Evolutionary conservation across 2,113 vertebrate species (phyloP), one percentile per base, ranked within the genome.

Genomic region (Rattus rattus): DNA sequence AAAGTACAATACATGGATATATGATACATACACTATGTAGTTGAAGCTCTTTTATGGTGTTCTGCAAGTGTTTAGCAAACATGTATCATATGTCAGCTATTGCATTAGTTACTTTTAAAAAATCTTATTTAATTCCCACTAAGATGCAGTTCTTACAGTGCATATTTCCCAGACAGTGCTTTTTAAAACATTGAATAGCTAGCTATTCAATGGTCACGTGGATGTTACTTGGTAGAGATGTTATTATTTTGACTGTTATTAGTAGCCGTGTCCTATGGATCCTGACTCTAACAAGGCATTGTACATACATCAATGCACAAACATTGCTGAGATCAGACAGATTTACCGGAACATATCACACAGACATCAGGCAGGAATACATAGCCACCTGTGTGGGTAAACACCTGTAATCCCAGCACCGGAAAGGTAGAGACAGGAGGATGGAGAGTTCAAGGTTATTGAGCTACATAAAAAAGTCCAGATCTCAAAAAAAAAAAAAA

Each of bases 181-280:
- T 87, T 87, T 30, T 49, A 73, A 92, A 96, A 80, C 20, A n/a
- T 85, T 87, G 80, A 69, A 1, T 80, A 52, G 65, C 84, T 80
- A 52, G 65, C 84, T 88, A 22, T 13, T 70, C 54, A 56, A 65
- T 28, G 54, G 6, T 94, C 91, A 90, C 33, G 19, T 76, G 52
- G 61, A 65, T 89, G 59, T 61, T 88, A 84, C 84, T 26, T 94
- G 91, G 69, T 54, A 20, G 54, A 83, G 49, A 80, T 79, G 39
- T 24, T 70, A 65, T 65, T 61, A 76, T 39, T n/a, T 17, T 77
- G 73, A 65, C 11, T 52, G 28, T 83, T 30, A 63, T 26, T 88
- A 59, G 17, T 77, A 72, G 26, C 39, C 49, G 63, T 49, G 17
- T 70, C 63, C 14, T 14, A 20, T 19, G 30, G 6, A 54, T 16